A percentile compares a stretch with the other conserved stretches of the same genome.
Evolutionary conservation across 2,797 vertebrate species (phyloP).

Genomic region (Ataeniobius toweri): DNA sequence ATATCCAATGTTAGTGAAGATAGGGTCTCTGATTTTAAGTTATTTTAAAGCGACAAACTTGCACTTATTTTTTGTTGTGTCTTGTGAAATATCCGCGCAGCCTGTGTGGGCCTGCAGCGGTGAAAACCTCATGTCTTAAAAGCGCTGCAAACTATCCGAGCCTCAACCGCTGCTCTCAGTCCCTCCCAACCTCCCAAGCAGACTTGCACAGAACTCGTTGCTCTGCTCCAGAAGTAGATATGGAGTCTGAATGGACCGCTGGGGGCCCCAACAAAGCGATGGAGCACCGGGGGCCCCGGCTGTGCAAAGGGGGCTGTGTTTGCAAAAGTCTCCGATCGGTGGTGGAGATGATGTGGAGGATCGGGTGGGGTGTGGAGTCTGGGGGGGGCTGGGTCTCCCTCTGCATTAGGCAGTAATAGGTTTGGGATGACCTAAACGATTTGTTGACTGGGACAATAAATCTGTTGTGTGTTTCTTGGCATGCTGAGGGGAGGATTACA

Average conservation of each 20-base stretch:
- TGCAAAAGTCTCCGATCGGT: conserved; percentile 68
- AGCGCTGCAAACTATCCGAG: conserved; percentile 47
- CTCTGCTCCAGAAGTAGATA: conserved; percentile 3
- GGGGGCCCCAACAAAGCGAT: conserved; percentile 15
- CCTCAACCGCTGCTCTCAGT: conserved; percentile 36
- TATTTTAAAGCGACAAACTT: conserved; percentile 15
- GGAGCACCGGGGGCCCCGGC: conserved; percentile 44
- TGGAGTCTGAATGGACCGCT: conserved; percentile 1
- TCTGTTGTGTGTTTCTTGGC: conserved; percentile 86
- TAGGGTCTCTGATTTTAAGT: conserved; percentile 16
- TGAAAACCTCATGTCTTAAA: conserved; percentile 49
- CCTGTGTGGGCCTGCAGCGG: conserved; percentile 55
- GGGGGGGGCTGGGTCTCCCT: conserved; percentile 57
- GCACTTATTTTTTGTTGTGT: conserved; percentile 8
- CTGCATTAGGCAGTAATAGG: conserved; percentile 85
- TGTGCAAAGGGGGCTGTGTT: conserved; percentile 53
- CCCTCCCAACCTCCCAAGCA: conserved; percentile 57
- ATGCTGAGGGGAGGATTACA: conserved; percentile 86
- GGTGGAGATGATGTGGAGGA: conserved; percentile 70
- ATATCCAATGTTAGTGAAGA: not conserved
- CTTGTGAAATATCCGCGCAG: conserved; percentile 23
- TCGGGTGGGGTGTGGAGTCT: conserved; percentile 23
- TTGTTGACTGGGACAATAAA: conserved; percentile 94
- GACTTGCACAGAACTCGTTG: conserved; percentile 7
- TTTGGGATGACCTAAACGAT: conserved; percentile 91